Conservation (phyloP, 2,113 vertebrate species). For the Oxygymnocypris stewartii region DNA sequence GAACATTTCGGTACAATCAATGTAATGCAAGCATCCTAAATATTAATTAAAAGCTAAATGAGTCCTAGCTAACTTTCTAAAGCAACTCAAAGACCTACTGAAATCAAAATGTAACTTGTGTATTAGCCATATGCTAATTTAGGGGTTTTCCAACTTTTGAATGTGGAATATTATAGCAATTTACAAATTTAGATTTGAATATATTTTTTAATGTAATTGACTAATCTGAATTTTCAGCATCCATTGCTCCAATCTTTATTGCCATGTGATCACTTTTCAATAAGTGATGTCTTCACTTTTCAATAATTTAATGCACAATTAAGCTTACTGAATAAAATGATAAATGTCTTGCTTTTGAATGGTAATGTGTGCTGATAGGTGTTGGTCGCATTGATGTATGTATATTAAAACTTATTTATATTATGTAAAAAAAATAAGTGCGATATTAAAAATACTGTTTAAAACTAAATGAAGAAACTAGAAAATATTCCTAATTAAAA, state of each 20-base stretch:
- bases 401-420: no score
- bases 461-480: neutral
- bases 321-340: neutral
- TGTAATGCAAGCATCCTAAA: neutral
- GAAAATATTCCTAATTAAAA: neutral
- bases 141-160: neutral
- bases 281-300: neutral
- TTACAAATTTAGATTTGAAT: neutral
- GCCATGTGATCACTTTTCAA: no score
- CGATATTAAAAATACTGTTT: neutral
- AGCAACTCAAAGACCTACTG: neutral
- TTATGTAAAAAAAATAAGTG: neutral
- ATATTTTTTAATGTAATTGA: neutral
- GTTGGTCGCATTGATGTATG: no score
- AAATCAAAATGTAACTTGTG: neutral
- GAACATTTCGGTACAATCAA: constrained; percentile 2
- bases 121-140: neutral
- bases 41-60: neutral
- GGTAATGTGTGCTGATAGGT: neutral
- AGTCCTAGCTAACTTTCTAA: neutral
- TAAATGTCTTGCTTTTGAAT: neutral
- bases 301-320: neutral
- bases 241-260: neutral
- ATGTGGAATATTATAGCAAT: neutral
- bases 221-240: neutral